Conservation (phyloP, 2,888 invertebrate species). For the Dysmachus trigonus region DNA sequence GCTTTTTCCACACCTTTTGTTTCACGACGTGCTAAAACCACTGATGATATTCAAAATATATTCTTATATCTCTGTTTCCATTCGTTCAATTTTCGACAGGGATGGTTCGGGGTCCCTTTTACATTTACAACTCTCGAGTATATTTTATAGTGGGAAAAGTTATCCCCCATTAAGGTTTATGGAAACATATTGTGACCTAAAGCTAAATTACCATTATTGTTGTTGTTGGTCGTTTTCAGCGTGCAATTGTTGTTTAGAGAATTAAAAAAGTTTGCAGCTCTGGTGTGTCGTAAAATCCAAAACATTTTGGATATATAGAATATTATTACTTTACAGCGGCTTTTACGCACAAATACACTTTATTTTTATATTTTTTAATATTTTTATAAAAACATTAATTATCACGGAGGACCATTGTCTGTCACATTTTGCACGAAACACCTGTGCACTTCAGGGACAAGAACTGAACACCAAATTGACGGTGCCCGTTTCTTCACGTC, state of each 20-base stretch:
- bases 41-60: not conserved
- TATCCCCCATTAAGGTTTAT: not conserved
- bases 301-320: slow-evolving; percentile 55
- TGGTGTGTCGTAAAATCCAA: slow-evolving; percentile 59
- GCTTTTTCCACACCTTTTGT: not conserved
- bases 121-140: not conserved
- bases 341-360: not conserved
- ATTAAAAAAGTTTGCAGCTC: slow-evolving; percentile 60
- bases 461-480: not conserved
- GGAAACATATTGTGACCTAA: not conserved
- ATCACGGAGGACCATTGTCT: not conserved
- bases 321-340: not conserved
- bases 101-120: not conserved
- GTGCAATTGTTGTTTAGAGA: slow-evolving; percentile 58
- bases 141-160: not conserved
- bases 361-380: too few species aligned
- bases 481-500: not conserved
- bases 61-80: not conserved
- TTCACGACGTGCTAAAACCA: not conserved
- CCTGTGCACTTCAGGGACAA: not conserved
- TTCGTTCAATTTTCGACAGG: not conserved
- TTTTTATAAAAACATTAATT: not conserved
- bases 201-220: slow-evolving; percentile 45
- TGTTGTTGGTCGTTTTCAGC: slow-evolving; percentile 54
- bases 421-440: not conserved